Percentiles rank a stretch among this genome's conserved stretches.
These are phyloP conservation scores for Megalops cyprinoides DNA, from an alignment of 2,797 vertebrate genomes.

Conservation along the genomic window DNA sequence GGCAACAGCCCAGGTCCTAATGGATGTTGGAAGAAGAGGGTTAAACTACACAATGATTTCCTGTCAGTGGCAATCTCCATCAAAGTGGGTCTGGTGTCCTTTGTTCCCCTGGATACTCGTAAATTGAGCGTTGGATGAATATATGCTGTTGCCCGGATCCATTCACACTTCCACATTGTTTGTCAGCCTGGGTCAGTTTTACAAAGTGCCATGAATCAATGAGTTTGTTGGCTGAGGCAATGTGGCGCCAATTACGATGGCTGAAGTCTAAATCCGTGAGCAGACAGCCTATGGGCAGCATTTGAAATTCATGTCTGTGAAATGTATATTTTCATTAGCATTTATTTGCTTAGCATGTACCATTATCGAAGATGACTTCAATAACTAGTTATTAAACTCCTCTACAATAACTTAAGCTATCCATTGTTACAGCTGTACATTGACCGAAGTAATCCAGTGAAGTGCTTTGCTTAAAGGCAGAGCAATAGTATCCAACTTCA, in stretches of 20 bases:
- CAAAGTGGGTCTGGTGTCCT: slow-evolving; percentile 28
- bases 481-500: no score
- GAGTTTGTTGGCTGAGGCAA: not conserved
- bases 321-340: not conserved
- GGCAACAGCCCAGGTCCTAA: not conserved
- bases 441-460: no score
- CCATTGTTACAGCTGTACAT: no score
- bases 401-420: no score
- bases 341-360: not conserved
- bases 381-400: no score
- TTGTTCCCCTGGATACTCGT: slow-evolving; percentile 29
- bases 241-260: not conserved
- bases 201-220: slow-evolving; percentile 16
- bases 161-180: slow-evolving; percentile 20
- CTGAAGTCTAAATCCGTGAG: not conserved
- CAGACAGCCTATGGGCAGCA: not conserved
- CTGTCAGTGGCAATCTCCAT: slow-evolving; percentile 22
- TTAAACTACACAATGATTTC: slow-evolving; percentile 27
- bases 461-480: no score
- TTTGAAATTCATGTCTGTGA: not conserved
- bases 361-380: no score
- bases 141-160: slow-evolving; percentile 14
- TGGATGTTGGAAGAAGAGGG: no score
- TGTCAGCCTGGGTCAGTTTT: not conserved
- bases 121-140: slow-evolving; percentile 25